Percentiles rank a stretch among this genome's conserved stretches.
Evolutionary conservation across 2,888 invertebrate species (phyloP).

Genomic region (Norana najaformis): DNA sequence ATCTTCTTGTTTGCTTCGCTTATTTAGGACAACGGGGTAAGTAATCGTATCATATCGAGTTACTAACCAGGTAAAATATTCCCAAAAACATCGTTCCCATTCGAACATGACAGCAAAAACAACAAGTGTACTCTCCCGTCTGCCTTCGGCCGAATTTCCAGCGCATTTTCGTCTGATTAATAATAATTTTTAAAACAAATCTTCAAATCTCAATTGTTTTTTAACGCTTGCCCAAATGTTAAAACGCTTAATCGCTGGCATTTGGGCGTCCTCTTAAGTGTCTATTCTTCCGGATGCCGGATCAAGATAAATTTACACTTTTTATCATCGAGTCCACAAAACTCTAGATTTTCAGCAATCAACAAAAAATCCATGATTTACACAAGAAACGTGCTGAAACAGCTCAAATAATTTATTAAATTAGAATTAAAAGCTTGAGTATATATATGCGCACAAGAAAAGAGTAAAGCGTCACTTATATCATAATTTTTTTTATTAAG

Average conservation of each 20-base stretch:
- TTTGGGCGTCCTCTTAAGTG: too few species aligned
- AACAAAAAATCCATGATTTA: too few species aligned
- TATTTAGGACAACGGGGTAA: not conserved
- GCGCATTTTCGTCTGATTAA: constrained; percentile 32
- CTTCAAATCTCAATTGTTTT: not conserved
- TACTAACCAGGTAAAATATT: constrained; percentile 30
- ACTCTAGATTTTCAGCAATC: too few species aligned
- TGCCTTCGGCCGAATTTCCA: constrained; percentile 37
- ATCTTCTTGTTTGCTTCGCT: not conserved
- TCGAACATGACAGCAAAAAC: constrained; percentile 35
- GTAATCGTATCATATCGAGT: not conserved
- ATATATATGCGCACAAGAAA: too few species aligned
- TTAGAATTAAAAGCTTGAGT: too few species aligned
- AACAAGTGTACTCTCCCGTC: constrained; percentile 34
- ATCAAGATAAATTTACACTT: too few species aligned
- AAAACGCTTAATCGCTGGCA: not conserved
- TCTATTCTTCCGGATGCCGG: too few species aligned
- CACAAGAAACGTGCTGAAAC: too few species aligned
- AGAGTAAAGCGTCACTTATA: too few species aligned
- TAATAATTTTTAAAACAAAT: not conserved
- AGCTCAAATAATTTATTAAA: too few species aligned
- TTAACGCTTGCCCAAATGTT: not conserved
- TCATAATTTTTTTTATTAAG: too few species aligned
- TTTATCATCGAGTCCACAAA: too few species aligned
- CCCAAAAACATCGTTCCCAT: constrained; percentile 34